Percentiles rank a stretch among this genome's conserved stretches.
These are phyloP conservation scores for Notocelia uddmanniana DNA, from an alignment of 2,888 invertebrate genomes.

Conservation along the genomic window DNA sequence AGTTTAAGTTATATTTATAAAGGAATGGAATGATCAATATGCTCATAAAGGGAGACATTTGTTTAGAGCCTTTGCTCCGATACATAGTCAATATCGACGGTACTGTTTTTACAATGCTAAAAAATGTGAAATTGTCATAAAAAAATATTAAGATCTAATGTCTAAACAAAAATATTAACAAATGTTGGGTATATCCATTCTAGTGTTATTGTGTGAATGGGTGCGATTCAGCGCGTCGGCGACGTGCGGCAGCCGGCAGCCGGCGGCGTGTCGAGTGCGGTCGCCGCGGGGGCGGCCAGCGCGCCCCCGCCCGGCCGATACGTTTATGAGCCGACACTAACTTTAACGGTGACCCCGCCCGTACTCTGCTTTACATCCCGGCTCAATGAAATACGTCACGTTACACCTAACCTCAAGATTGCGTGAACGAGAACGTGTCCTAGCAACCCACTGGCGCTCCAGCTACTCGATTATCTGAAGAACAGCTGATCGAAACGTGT, in stretches of 20 bases:
- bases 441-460: conserved; percentile 32
- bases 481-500: conserved; percentile 20
- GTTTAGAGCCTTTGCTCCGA: not conserved
- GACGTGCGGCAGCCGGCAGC: conserved; percentile 76
- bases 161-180: conserved; percentile 5
- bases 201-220: conserved; percentile 70
- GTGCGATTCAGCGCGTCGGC: conserved; percentile 83
- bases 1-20: too few species aligned
- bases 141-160: not conserved
- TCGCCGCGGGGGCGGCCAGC: conserved; percentile 78
- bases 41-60: not conserved
- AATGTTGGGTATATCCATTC: conserved; percentile 56
- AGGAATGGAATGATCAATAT: too few species aligned
- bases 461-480: conserved; percentile 3
- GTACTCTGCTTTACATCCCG: conserved; percentile 77
- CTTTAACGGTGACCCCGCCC: conserved; percentile 77
- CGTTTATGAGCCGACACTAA: conserved; percentile 84
- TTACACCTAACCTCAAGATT: conserved; percentile 50
- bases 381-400: conserved; percentile 73
- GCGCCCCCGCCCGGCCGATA: conserved; percentile 66
- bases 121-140: not conserved
- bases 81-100: too few species aligned
- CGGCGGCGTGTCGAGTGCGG: conserved; percentile 83
- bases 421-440: conserved; percentile 35
- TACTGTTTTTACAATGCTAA: not conserved